Evolutionary conservation across 2,113 vertebrate species (phyloP).

Genomic region (Pterocles burchelli): DNA sequence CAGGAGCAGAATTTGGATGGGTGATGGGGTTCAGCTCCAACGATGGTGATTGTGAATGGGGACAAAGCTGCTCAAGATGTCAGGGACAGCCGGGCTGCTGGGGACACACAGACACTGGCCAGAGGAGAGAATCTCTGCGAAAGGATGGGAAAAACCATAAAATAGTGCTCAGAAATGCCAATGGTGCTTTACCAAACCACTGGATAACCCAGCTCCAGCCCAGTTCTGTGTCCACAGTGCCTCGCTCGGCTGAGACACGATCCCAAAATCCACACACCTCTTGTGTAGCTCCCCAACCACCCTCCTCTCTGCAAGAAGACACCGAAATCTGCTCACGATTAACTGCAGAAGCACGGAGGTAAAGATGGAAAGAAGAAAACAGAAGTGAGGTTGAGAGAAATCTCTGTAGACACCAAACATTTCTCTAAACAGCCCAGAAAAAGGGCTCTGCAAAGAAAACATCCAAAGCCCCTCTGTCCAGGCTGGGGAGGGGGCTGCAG

Average conservation of each 20-base stretch:
- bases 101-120: not conserved
- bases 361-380: not conserved
- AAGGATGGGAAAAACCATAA: not conserved
- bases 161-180: not conserved
- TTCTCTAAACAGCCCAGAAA: not conserved
- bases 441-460: not conserved
- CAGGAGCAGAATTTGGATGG: not conserved
- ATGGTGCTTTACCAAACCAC: not conserved
- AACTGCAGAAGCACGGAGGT: not conserved
- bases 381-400: not conserved
- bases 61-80: not conserved
- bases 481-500: not conserved
- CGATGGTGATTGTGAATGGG: not conserved
- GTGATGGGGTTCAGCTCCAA: not conserved
- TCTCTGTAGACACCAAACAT: not conserved
- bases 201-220: not conserved
- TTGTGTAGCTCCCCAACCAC: accelerated
- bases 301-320: not conserved
- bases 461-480: not conserved
- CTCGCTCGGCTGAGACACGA: not conserved
- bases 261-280: not conserved
- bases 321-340: not conserved
- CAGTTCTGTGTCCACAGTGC: not conserved
- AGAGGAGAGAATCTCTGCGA: not conserved
- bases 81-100: not conserved